Percentiles rank a stretch among this genome's conserved stretches.
Evolutionary conservation across 2,113 vertebrate species (phyloP).

Genomic region (Micronisus gabar): DNA sequence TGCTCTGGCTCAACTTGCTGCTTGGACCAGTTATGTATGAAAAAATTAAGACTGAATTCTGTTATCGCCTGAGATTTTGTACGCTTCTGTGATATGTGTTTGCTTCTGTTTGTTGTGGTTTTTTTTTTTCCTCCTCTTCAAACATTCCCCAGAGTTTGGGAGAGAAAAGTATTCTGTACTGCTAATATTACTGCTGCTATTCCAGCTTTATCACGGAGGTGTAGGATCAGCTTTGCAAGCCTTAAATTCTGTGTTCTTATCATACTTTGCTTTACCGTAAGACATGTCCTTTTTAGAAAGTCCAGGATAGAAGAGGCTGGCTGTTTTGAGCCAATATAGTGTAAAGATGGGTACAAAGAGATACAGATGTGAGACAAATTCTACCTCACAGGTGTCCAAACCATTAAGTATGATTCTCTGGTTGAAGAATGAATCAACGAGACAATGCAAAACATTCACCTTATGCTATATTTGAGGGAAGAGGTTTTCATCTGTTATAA

Average conservation of each 20-base stretch:
- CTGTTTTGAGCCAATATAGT: neutral
- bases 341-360: neutral
- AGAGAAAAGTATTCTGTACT: neutral
- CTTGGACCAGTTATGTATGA: neutral
- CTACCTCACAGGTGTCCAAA: neutral
- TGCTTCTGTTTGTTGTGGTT: neutral
- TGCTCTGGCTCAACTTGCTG: rapidly evolving
- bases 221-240: neutral
- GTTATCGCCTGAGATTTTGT: neutral
- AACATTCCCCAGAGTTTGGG: neutral
- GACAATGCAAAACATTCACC: neutral
- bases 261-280: neutral
- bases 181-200: neutral
- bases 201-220: neutral
- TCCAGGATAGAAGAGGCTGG: neutral
- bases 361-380: neutral
- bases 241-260: neutral
- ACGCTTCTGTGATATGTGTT: neutral
- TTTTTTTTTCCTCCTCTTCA: neutral
- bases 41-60: neutral
- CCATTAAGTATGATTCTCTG: neutral
- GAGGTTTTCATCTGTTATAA: neutral
- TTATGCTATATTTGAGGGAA: neutral
- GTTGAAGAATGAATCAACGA: neutral
- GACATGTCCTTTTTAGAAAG: neutral